These are phyloP conservation scores for Anguilla marmorata DNA, from an alignment of 2,797 vertebrate species.

Conservation along the genomic window DNA sequence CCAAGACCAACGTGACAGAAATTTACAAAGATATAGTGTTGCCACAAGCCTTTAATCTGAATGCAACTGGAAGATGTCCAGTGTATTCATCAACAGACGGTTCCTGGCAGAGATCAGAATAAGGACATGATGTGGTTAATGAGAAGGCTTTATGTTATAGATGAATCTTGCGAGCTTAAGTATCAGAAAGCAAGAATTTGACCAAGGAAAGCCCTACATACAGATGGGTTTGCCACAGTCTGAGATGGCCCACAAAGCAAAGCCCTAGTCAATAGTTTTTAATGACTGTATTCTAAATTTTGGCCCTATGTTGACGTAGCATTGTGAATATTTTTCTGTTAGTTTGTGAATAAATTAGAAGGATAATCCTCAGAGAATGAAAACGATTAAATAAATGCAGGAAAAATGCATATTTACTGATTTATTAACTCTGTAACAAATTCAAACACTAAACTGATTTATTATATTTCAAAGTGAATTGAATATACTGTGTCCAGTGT, in stretches of 20 bases:
- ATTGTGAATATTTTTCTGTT: not conserved
- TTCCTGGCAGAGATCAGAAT: not conserved
- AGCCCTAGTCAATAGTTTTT: not conserved
- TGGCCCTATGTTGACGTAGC: not conserved
- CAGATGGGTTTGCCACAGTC: not conserved
- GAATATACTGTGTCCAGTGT: not conserved
- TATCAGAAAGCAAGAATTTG: not conserved
- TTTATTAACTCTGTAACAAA: slow-evolving; percentile 22
- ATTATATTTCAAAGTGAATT: slow-evolving; percentile 21
- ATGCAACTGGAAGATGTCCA: slow-evolving; percentile 2
- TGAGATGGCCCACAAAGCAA: not conserved
- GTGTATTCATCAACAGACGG: not conserved
- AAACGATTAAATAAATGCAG: slow-evolving; percentile 1
- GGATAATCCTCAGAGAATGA: not conserved
- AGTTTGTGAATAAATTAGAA: slow-evolving; percentile 4
- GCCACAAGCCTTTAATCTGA: not conserved
- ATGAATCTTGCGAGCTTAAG: not conserved
- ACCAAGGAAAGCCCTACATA: not conserved
- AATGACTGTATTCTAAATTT: not conserved
- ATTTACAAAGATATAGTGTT: not conserved
- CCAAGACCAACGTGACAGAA: not conserved
- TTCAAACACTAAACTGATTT: slow-evolving; percentile 10
- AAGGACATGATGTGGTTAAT: not conserved
- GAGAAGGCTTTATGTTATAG: not conserved
- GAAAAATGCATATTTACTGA: slow-evolving; percentile 12